Evolutionary conservation across 2,113 vertebrate species (phyloP).

Genomic region (Rhegmatorhina hoffmannsi): DNA sequence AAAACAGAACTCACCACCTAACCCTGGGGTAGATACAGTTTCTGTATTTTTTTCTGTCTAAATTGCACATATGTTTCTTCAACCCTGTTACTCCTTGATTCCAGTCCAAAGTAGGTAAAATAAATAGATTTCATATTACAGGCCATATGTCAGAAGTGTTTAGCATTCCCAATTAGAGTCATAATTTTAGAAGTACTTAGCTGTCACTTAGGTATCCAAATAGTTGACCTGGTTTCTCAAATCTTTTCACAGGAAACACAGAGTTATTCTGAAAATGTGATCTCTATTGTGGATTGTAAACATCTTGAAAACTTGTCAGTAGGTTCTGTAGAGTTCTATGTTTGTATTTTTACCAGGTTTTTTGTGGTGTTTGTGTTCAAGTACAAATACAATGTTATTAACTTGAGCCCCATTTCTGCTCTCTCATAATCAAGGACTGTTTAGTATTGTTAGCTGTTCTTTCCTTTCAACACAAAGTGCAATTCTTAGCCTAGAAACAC

Average conservation of each 20-base stretch:
- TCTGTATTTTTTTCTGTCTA: neutral
- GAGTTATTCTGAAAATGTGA: neutral
- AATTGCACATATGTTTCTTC: neutral
- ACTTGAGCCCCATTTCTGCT: neutral
- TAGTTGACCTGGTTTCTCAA: conserved; percentile 16
- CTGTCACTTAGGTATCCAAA: conserved; percentile 17
- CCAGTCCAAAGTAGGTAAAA: neutral
- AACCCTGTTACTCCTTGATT: neutral
- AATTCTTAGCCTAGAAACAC: neutral
- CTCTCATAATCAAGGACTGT: neutral
- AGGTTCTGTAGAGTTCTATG: neutral
- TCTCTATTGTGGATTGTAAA: neutral
- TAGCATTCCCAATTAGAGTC: neutral
- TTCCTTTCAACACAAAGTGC: neutral
- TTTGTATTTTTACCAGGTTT: neutral
- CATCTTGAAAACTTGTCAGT: neutral
- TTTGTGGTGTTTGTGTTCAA: neutral
- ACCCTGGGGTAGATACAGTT: neutral
- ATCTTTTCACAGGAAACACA: neutral
- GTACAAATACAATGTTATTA: neutral
- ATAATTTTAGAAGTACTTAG: neutral
- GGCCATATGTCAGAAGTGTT: neutral
- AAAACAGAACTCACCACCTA: neutral
- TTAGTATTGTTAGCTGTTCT: neutral
- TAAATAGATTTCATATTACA: neutral